A percentile compares a stretch with the other conserved stretches of the same genome.
phyloP scores from a whole-genome alignment of 2,113 vertebrate genomes.

The Turdus rufiventris region DNA sequence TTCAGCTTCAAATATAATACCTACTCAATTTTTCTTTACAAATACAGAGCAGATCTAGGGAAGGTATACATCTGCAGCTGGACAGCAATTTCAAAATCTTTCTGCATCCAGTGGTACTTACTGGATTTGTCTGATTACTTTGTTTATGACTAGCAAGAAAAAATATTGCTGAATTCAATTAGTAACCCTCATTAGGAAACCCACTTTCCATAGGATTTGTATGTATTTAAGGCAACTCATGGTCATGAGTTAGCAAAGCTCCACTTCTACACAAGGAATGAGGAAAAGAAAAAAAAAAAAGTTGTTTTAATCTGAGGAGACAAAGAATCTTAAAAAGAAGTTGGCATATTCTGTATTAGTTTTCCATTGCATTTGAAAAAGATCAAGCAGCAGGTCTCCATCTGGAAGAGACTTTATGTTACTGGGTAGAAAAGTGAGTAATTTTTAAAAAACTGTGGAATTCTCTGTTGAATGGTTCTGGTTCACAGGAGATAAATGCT shows the following conservation, averaged over 20 bases:
- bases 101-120: not conserved
- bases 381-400: not conserved
- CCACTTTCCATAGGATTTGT: not conserved
- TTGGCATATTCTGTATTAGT: not conserved
- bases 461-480: not conserved
- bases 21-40: not conserved
- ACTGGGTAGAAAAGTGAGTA: not conserved
- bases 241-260: not conserved
- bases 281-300: not conserved
- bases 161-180: not conserved
- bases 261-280: not conserved
- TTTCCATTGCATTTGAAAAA: not conserved
- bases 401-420: not conserved
- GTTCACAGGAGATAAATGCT: not conserved
- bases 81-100: not conserved
- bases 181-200: not conserved
- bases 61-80: not conserved
- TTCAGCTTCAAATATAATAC: not conserved
- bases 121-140: not conserved
- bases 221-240: not conserved
- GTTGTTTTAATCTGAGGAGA: not conserved
- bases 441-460: not conserved
- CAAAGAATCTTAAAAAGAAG: not conserved
- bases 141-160: not conserved
- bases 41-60: not conserved